Conservation (phyloP, 2,797 vertebrate species). For the Phoeniculus purpureus region DNA sequence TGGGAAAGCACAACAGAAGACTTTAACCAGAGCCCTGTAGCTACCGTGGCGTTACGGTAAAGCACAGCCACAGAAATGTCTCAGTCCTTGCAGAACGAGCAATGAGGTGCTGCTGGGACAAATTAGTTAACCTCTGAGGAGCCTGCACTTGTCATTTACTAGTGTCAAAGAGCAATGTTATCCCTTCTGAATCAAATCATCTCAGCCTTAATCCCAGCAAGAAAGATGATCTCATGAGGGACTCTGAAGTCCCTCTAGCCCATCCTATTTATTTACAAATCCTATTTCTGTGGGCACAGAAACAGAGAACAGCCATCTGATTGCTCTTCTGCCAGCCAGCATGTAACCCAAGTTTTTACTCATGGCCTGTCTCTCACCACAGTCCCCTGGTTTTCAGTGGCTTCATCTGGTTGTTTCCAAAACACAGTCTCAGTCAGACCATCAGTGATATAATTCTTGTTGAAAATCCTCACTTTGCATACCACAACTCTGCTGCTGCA, state of each 20-base stretch:
- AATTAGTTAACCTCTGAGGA: background rate
- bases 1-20: background rate
- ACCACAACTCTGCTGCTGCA: background rate
- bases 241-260: background rate
- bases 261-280: background rate
- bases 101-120: background rate
- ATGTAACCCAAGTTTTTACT: background rate
- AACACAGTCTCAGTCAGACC: background rate
- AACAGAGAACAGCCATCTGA: background rate
- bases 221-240: background rate
- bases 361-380: background rate
- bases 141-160: background rate
- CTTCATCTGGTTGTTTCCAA: background rate
- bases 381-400: background rate
- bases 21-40: background rate
- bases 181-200: background rate
- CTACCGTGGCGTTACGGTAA: fast-evolving
- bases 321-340: background rate
- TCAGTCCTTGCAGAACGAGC: background rate
- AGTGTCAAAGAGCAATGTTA: background rate
- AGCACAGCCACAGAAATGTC: background rate
- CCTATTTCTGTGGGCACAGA: background rate
- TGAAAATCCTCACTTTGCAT: background rate
- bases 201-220: background rate
- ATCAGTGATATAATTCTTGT: background rate